A percentile compares a stretch with the other conserved stretches of the same genome.
Conservation (phyloP, 2,113 vertebrate genomes). For the Pluvianellus socialis region DNA sequence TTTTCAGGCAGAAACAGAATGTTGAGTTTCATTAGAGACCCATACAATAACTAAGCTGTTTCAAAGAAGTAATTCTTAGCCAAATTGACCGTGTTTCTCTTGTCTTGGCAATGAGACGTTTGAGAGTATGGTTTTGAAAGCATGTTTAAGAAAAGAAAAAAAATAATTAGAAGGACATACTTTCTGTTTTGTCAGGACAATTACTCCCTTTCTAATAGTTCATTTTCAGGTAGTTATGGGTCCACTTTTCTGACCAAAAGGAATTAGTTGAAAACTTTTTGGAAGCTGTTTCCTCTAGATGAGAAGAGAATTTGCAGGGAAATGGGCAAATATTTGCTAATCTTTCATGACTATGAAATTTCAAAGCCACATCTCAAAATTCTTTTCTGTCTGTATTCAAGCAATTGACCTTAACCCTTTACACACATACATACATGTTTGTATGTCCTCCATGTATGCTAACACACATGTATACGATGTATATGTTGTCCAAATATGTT, state of each 20-base stretch:
- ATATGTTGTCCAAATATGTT: not conserved
- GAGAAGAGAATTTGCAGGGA: not conserved
- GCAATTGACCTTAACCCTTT: fast-evolving
- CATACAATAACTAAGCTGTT: not conserved
- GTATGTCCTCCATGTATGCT: not conserved
- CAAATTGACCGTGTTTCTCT: not conserved
- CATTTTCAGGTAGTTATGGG: not conserved
- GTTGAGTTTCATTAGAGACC: constrained; percentile 37
- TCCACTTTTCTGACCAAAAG: not conserved
- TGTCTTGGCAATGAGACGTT: not conserved
- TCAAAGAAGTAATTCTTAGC: constrained; percentile 11
- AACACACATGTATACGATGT: not conserved
- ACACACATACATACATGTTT: not conserved
- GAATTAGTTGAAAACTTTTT: not conserved
- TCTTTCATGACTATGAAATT: not conserved
- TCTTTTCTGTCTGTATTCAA: not conserved
- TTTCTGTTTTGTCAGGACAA: not conserved
- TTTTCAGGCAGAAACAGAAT: constrained; percentile 25
- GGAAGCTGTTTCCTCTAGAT: not conserved
- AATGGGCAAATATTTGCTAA: not conserved
- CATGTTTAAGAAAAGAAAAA: not conserved
- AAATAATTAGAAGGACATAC: not conserved
- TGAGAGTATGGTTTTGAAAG: not conserved
- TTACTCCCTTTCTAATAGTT: not conserved
- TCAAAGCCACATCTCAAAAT: not conserved